Evolutionary conservation across 2,888 invertebrate genomes (phyloP), one percentile per base, ranked within the genome.

Genomic region (Apamea epomidion): DNA sequence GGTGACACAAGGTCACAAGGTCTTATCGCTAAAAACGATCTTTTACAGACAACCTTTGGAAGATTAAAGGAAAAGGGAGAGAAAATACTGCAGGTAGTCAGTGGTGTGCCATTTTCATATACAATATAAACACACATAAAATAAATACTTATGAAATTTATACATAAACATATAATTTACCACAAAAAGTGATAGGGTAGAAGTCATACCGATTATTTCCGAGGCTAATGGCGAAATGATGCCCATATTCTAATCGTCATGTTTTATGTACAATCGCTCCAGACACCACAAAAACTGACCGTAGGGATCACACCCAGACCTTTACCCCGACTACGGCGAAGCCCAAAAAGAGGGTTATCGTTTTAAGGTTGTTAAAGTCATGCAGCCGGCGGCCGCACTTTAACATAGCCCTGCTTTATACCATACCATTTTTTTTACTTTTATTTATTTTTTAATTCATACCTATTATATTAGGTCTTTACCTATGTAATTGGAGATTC

Each of bases 391-490:
- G 51, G 37, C 18, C 21, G 1, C 29, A 68, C 14, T 69, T 51
- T 60, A 21, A 60, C 42, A 21, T n/a, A 25, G 12, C 14, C 21
- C 16, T 32, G 29, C 29, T 67, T 58, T n/a, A 73, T 32, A n/a
- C 12, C n/a, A n/a, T n/a, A n/a, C n/a, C n/a, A n/a, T n/a, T n/a
- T n/a, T n/a, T n/a, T 54, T 32, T 54, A 10, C 10, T 18, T 58
- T 82, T 29, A 21, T n/a, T n/a, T n/a, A n/a, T n/a, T n/a, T n/a
- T n/a, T n/a, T 62, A 62, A 54, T 68, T 62, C 32, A 16, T 48
- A 68, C 16, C 1, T 72, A 71, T 29, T 8, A 48, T 3, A n/a
- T n/a, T n/a, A n/a, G n/a, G n/a, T n/a, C n/a, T n/a, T n/a, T n/a
- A n/a, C n/a, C n/a, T n/a, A n/a, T n/a, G n/a, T n/a, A n/a, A n/a